Percentiles rank a stretch among this genome's conserved stretches.
These are phyloP conservation scores for Hypsopygia costalis DNA, from an alignment of 2,888 invertebrate genomes.

Conservation along the genomic window DNA sequence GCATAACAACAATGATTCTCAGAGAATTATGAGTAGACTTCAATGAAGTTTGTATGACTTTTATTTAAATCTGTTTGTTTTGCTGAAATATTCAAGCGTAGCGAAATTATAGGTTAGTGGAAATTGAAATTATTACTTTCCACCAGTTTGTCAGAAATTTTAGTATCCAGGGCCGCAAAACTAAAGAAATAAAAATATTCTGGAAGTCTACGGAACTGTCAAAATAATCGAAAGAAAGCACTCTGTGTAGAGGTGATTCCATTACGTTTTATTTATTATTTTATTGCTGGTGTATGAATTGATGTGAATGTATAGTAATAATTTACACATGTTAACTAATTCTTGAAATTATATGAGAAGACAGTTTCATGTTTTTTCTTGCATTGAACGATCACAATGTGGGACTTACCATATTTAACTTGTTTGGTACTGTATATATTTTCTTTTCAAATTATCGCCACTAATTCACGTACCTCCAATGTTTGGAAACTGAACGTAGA, in stretches of 20 bases:
- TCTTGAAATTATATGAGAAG: slow-evolving; percentile 31
- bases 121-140: too few relatives aligned
- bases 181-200: too few relatives aligned
- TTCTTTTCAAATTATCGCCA: slow-evolving; percentile 85
- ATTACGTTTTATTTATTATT: slow-evolving; percentile 46
- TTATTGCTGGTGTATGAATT: slow-evolving; percentile 39
- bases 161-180: too few relatives aligned
- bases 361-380: slow-evolving; percentile 51
- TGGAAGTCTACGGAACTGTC: too few relatives aligned
- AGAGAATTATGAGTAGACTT: too few relatives aligned
- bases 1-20: too few relatives aligned
- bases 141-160: too few relatives aligned
- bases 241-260: slow-evolving; percentile 31
- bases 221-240: slow-evolving; percentile 9
- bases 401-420: slow-evolving; percentile 79
- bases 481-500: slow-evolving; percentile 91
- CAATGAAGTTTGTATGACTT: too few relatives aligned
- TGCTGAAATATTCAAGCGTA: too few relatives aligned
- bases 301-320: slow-evolving; percentile 36
- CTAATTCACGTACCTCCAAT: slow-evolving; percentile 90
- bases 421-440: slow-evolving; percentile 86
- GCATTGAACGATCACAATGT: slow-evolving; percentile 63
- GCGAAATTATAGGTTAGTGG: too few relatives aligned
- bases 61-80: too few relatives aligned
- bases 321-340: too few relatives aligned